Evolutionary conservation across 2,113 vertebrate genomes (phyloP), one percentile per base, ranked within the genome.

Genomic region (Zosterops hypoxanthus): DNA sequence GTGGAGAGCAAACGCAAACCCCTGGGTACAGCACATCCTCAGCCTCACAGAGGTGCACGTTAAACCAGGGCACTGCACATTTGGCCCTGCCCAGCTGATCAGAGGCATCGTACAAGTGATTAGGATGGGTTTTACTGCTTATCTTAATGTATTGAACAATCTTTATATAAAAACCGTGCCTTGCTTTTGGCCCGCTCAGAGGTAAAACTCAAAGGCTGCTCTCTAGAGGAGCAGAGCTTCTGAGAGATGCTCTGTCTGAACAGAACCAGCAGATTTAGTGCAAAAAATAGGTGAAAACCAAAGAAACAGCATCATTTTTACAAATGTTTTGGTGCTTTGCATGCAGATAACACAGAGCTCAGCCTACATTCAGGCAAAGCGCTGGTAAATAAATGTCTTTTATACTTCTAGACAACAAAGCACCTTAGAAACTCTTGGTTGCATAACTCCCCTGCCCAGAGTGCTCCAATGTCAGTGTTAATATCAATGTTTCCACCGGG

Each of bases 391-490:
- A 10, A 22, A 36, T 6, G 1, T 7, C 11, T 63, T 57, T 39
- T 26, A 1, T 8, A 2, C 14, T 29, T 64, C 9, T 31, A 63
- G 34, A 21, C 52, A 49, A n/a, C 26, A 52, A 6, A 18, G 33
- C 68, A 23, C 6, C 55, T 70, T 18, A 39, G 60, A 26, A 77
- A 84, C 46, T 65, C 15, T 1, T 41, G 46, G 41, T 88, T 92
- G 91, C 81, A 53, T 82, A 79, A 93, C 13, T 39, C 11, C 6
- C 21, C 14, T 41, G 61, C 55, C 65, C 88, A 81, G 25, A n/a
- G 33, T 0, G 3, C 55, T 60, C 11, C 14, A 2, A 12, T 5
- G 1, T 6, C 21, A 0, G 14, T 81, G 34, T 12, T 41, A 6
- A 44, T 7, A 23, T 60, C 18, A 31, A 36, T 59, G 29, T 83